Conservation (phyloP, 1,140 invertebrate species). For the Leptopilina clavipes region DNA sequence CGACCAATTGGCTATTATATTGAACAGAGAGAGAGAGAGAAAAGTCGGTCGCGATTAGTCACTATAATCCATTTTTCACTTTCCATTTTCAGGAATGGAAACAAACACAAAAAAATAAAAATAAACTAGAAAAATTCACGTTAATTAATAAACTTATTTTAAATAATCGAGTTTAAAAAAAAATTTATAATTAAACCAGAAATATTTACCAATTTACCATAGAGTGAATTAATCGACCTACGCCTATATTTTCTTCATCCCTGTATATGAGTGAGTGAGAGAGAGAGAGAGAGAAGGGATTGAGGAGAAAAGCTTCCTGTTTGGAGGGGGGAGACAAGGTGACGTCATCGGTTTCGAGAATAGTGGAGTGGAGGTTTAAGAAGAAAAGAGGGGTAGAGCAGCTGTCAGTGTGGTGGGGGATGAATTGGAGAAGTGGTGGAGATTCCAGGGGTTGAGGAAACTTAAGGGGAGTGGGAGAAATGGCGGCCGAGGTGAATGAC, state of each 20-base stretch:
- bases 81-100: too few relatives aligned
- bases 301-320: constrained; percentile 13
- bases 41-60: constrained; percentile 38
- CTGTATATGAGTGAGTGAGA: background rate
- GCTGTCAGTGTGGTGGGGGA: constrained; percentile 47
- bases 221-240: constrained; percentile 40
- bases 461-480: constrained; percentile 46
- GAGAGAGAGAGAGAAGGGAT: background rate
- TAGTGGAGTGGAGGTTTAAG: constrained; percentile 35
- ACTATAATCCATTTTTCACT: constrained; percentile 13
- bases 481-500: constrained; percentile 70
- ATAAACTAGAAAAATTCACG: too few relatives aligned
- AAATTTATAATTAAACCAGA: constrained; percentile 2
- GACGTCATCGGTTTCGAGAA: constrained; percentile 40
- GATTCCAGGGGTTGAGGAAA: constrained; percentile 34
- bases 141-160: too few relatives aligned
- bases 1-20: constrained; percentile 46
- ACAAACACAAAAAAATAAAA: too few relatives aligned
- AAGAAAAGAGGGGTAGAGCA: constrained; percentile 41
- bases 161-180: background rate
- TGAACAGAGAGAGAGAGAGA: too few relatives aligned
- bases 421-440: constrained; percentile 45
- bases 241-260: constrained; percentile 51
- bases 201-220: constrained; percentile 11
- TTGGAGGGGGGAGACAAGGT: constrained; percentile 29